phyloP scores from a whole-genome alignment of 2,113 vertebrate genomes.

The Myrmecobius fasciatus region DNA sequence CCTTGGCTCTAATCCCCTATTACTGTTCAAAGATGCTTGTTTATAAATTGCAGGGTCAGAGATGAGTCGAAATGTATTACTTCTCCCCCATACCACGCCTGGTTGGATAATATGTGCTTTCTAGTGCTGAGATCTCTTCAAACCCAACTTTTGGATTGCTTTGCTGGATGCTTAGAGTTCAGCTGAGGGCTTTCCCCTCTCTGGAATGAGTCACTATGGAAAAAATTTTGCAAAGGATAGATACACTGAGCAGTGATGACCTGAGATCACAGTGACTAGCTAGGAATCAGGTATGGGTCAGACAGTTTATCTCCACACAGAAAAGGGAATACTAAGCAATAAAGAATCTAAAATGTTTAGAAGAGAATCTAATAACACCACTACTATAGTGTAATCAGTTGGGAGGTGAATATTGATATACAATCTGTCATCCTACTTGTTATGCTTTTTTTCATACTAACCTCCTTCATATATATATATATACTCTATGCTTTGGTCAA shows the following conservation, averaged over 20 bases:
- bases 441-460: not conserved
- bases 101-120: conserved; percentile 1
- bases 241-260: not conserved
- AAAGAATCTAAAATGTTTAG: not conserved
- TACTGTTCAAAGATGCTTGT: not conserved
- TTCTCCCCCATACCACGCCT: not conserved
- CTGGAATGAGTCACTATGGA: not conserved
- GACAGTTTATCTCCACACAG: not conserved
- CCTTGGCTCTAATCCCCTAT: not conserved
- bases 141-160: not conserved
- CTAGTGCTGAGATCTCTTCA: not conserved
- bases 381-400: not conserved
- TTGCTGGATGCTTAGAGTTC: not conserved
- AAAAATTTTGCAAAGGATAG: not conserved
- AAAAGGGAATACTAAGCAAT: not conserved
- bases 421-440: not conserved
- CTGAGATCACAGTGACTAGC: not conserved
- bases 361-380: not conserved
- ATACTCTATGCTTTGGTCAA: not conserved
- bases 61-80: not conserved
- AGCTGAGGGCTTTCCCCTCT: not conserved
- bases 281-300: not conserved
- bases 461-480: too few species aligned
- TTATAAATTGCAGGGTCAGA: not conserved
- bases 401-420: not conserved